Conservation (phyloP, 2,888 invertebrate genomes). For the Pristionchus mayeri region DNA sequence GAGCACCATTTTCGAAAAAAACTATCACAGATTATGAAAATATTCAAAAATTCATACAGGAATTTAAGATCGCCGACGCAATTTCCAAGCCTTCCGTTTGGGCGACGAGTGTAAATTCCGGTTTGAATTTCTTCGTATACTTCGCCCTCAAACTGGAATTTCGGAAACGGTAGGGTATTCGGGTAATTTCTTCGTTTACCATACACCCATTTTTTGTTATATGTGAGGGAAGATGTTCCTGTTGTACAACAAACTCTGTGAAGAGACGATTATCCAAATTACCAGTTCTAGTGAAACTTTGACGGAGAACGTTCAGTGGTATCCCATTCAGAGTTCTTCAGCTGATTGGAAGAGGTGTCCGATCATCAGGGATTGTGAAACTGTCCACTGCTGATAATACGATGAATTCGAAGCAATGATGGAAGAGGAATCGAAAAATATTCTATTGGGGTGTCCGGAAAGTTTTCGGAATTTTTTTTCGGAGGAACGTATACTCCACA, state of each 20-base stretch:
- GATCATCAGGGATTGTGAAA: not conserved
- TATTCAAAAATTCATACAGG: no score
- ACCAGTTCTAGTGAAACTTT: no score
- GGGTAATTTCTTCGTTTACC: no score
- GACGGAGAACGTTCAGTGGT: not conserved
- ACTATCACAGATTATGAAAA: no score
- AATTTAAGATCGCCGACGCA: constrained; percentile 51
- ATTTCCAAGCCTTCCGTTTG: constrained; percentile 54
- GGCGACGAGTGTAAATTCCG: constrained; percentile 53
- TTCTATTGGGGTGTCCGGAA: no score
- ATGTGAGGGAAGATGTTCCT: no score
- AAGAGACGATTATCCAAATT: no score
- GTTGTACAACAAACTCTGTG: no score
- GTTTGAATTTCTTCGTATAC: constrained; percentile 54
- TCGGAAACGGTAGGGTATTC: constrained; percentile 58
- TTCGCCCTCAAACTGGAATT: constrained; percentile 62
- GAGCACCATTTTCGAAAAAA: no score
- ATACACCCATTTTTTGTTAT: no score
- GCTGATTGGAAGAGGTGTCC: not conserved
- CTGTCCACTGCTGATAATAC: not conserved
- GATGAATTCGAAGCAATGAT: not conserved
- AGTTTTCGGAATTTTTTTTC: no score
- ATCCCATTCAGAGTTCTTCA: not conserved
- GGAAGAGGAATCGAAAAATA: not conserved
- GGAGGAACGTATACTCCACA: no score